These are phyloP conservation scores for Drosophila prostipennis DNA, from an alignment of 2,888 invertebrate genomes.

Conservation along the genomic window DNA sequence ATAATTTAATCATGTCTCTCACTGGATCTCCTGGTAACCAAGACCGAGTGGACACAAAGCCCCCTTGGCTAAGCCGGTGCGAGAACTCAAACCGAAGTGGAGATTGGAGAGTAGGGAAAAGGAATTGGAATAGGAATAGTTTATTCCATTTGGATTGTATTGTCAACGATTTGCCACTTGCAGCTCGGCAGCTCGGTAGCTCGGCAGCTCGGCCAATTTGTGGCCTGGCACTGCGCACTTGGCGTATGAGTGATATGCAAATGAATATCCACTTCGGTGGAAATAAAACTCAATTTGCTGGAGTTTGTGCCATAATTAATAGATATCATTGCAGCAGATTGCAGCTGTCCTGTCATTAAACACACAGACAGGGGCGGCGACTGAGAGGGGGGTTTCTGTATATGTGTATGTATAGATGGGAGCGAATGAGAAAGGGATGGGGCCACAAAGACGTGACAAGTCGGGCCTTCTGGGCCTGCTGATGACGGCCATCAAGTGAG, in stretches of 20 bases:
- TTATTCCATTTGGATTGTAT: slow-evolving; percentile 37
- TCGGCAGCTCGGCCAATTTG: slow-evolving; percentile 22
- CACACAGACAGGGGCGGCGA: slow-evolving; percentile 10
- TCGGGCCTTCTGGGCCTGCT: slow-evolving; percentile 48
- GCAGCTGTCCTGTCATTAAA: slow-evolving; percentile 33
- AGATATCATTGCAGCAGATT: slow-evolving; percentile 44
- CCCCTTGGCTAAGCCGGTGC: slow-evolving; percentile 35
- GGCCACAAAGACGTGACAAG: slow-evolving; percentile 46
- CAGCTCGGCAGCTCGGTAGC: slow-evolving; percentile 21
- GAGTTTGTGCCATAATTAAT: slow-evolving; percentile 43
- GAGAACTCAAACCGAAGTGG: neutral
- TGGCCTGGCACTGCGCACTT: slow-evolving; percentile 14
- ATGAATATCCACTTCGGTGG: slow-evolving; percentile 29
- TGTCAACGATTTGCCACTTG: slow-evolving; percentile 39
- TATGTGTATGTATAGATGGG: neutral
- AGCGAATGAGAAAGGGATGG: neutral
- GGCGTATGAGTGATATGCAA: slow-evolving; percentile 39
- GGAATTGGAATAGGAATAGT: neutral
- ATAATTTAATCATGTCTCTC: slow-evolving; percentile 42
- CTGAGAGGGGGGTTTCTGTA: neutral
- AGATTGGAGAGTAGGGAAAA: too few relatives aligned
- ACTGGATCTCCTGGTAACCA: slow-evolving; percentile 16
- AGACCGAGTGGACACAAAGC: slow-evolving; percentile 33
- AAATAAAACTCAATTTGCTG: slow-evolving; percentile 40
- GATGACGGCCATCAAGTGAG: slow-evolving; percentile 50